Evolutionary conservation across 2,797 vertebrate species (phyloP).

Genomic region (Pseudomugil gertrudae): DNA sequence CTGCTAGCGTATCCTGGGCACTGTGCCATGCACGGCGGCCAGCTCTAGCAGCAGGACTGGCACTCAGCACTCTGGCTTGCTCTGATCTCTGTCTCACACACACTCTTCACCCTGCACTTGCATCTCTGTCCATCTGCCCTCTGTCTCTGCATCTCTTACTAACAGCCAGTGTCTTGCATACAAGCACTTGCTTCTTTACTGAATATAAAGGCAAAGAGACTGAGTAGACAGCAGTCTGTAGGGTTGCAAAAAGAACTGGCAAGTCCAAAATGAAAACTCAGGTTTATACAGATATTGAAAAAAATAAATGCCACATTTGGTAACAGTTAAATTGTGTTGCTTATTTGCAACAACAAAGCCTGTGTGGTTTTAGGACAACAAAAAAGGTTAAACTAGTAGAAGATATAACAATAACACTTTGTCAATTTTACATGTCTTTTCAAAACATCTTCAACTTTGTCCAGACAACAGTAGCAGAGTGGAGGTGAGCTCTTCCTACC

Average conservation of each 20-base stretch:
- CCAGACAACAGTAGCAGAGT: neutral
- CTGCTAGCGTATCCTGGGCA: slow-evolving; percentile 77
- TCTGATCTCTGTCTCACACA: slow-evolving; percentile 72
- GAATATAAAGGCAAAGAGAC: slow-evolving; percentile 46
- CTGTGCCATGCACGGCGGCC: slow-evolving; percentile 73
- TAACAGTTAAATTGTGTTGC: neutral
- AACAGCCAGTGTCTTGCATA: slow-evolving; percentile 57
- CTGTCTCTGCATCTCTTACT: slow-evolving; percentile 56
- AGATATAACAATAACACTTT: too few relatives aligned
- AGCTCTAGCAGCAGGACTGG: slow-evolving; percentile 75
- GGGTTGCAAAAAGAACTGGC: slow-evolving; percentile 5
- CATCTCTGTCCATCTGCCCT: slow-evolving; percentile 68
- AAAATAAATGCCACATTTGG: neutral
- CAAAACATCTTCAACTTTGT: neutral
- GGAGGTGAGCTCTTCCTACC: neutral
- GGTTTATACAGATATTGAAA: neutral
- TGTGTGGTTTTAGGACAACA: too few relatives aligned
- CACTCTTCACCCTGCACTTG: slow-evolving; percentile 66
- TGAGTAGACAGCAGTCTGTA: slow-evolving; percentile 15
- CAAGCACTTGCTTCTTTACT: slow-evolving; percentile 32
- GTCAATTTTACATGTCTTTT: too few relatives aligned
- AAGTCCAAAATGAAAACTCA: neutral
- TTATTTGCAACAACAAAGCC: neutral
- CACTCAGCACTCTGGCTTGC: slow-evolving; percentile 69
- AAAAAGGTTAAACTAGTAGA: too few relatives aligned